These are phyloP conservation scores for Entomyzon cyanotis DNA, from an alignment of 2,113 vertebrate genomes.

Conservation along the genomic window DNA sequence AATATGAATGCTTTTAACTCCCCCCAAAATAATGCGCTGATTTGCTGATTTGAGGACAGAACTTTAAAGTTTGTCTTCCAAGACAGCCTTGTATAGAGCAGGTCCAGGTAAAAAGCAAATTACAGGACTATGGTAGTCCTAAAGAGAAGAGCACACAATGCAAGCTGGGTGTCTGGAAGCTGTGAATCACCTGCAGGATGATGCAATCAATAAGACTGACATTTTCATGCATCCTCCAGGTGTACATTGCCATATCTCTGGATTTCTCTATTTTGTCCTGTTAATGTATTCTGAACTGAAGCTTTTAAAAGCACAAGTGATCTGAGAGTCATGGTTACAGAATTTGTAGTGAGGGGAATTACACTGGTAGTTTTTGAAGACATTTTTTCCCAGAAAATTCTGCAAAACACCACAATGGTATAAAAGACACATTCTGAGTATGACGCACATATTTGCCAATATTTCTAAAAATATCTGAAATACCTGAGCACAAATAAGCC, in stretches of 20 bases:
- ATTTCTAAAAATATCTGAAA: background rate
- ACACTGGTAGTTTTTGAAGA: background rate
- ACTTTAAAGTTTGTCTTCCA: background rate
- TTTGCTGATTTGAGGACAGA: background rate
- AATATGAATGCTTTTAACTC: background rate
- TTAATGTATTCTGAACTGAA: background rate
- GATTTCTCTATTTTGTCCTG: background rate
- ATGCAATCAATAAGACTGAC: background rate
- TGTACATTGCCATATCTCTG: background rate
- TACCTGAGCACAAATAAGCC: background rate
- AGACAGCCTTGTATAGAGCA: background rate
- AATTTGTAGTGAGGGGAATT: background rate
- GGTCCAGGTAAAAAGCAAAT: background rate
- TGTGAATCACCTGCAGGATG: background rate
- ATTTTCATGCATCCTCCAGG: background rate
- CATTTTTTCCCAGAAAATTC: background rate
- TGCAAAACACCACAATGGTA: background rate
- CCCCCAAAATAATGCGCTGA: rapidly evolving
- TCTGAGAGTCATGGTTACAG: background rate
- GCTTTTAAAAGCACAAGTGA: background rate
- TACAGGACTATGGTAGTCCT: background rate
- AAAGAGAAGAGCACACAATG: rapidly evolving
- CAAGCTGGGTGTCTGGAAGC: background rate
- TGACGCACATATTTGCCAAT: rapidly evolving
- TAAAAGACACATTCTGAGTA: background rate